Base-by-base conservation (phyloP, 1,140 invertebrate species). In the Drosophila pandora region DNA sequence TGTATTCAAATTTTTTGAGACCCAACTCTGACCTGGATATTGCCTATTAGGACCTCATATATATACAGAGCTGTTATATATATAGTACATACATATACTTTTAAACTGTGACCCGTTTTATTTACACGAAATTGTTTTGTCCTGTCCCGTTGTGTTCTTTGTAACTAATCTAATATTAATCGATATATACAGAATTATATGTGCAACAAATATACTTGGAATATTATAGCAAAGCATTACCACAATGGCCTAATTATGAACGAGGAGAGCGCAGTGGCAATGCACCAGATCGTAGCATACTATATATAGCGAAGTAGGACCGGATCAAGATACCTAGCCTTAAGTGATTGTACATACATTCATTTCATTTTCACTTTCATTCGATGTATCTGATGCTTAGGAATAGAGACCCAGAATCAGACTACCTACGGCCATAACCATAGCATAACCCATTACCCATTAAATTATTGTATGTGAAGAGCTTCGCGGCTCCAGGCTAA, bases 271-370 rank as follows among this genome's bases (percentile, higher is more conserved):
- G 56, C 30, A 37, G 41, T 43, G 41, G 41, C 4, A 43, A 21
- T 43, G 41, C 32, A 50, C 3, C 52, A 17, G 47, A 34, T 50
- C 45, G 25, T 64, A 64, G 25, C 6, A 28, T 4, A 28, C 25
- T 28, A 28, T 6, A 28, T 4, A 28, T 28, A 28, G 45, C 59
- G 22, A 43, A 30, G 9, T 52, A 21, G 13, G 10, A 49, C 6
- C 45, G 45, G 28, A 13, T 58, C 25, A 23, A 23, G 28, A 32
- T 30, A 37, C 3, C 21, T 71, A 69, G 53, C 9, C 10, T n/a
- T 70, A 71, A 71, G 68, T 39, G 13, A 60, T 23, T 71, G 68
- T 71, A 71, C 10, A 71, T 71, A 71, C 3, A 49, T 6, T 28
- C 25, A 28, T 28, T 28, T 28, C 25, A 28, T 28, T 28, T 28